These are phyloP conservation scores for Cavia porcellus DNA, from an alignment of 2,113 vertebrate genomes.

Conservation along the genomic window DNA sequence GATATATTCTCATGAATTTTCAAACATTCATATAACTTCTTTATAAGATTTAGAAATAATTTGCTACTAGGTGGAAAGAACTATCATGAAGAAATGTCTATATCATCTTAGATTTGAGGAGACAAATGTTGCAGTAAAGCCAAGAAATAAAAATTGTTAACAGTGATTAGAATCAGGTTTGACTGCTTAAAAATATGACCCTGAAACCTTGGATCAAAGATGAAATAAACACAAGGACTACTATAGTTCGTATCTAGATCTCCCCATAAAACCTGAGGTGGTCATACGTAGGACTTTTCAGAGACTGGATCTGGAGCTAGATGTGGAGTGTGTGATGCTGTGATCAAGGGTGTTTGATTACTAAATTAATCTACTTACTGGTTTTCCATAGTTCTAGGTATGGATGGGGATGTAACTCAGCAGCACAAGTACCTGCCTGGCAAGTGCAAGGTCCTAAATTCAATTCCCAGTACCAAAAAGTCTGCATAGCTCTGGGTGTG, in stretches of 20 bases:
- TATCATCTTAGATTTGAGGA: neutral
- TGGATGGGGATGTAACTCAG: neutral
- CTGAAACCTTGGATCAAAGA: slow-evolving; percentile 18
- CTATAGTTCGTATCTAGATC: neutral
- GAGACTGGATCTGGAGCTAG: neutral
- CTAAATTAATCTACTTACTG: neutral
- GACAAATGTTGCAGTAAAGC: neutral
- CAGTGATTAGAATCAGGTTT: slow-evolving; percentile 27
- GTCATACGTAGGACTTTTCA: neutral
- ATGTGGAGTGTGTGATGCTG: neutral
- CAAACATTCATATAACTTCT: neutral
- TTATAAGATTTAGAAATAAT: slow-evolving; percentile 53
- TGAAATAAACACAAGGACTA: slow-evolving; percentile 17
- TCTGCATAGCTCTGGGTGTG: neutral
- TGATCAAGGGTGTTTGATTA: neutral
- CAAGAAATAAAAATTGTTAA: slow-evolving; percentile 22
- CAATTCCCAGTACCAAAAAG: too few relatives aligned
- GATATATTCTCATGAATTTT: slow-evolving; percentile 56
- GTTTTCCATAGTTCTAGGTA: neutral
- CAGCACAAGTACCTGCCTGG: too few relatives aligned
- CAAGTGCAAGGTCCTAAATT: too few relatives aligned
- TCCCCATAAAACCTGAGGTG: neutral
- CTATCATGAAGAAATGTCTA: neutral
- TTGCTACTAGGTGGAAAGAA: slow-evolving; percentile 13
- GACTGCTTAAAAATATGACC: slow-evolving; percentile 11